These are phyloP conservation scores for Mesocricetus auratus DNA, from an alignment of 2,113 vertebrate genomes.

Conservation along the genomic window DNA sequence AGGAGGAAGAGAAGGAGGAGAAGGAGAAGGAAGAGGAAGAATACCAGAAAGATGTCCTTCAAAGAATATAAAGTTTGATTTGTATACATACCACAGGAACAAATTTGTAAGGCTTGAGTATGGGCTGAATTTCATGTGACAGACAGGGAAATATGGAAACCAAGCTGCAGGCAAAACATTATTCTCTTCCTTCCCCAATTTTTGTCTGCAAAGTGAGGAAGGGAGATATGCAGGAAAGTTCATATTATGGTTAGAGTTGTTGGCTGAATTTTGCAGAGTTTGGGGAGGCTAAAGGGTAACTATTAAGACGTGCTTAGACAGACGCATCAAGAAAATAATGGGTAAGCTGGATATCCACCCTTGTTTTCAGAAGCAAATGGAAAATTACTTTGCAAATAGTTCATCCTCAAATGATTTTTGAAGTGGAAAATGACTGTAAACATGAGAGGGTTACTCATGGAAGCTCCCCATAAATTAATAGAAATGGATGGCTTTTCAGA, in stretches of 20 bases:
- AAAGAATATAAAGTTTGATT: slow-evolving; percentile 69
- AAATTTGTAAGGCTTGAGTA: neutral
- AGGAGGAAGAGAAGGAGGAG: too few relatives aligned
- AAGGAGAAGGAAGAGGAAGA: neutral
- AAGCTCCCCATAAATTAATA: neutral
- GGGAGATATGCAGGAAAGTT: neutral
- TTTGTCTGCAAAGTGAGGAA: neutral
- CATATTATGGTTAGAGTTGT: neutral
- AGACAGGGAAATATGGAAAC: neutral
- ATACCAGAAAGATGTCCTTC: neutral
- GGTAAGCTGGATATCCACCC: neutral
- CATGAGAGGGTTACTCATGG: neutral
- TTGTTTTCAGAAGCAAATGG: neutral
- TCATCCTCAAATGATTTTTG: neutral
- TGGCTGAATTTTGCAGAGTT: neutral
- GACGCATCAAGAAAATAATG: neutral
- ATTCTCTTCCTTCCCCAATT: neutral
- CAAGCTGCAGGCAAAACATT: neutral
- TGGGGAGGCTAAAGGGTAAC: neutral
- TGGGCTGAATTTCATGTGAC: slow-evolving; percentile 9
- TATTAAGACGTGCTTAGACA: neutral
- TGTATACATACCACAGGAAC: slow-evolving; percentile 42
- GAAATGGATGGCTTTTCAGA: neutral
- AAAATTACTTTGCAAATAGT: neutral
- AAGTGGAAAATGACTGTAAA: neutral